A percentile compares a stretch with the other conserved stretches of the same genome.
These are phyloP conservation scores for Nipponacmea schrenckii DNA, from an alignment of 2,888 invertebrate genomes.

Conservation along the genomic window DNA sequence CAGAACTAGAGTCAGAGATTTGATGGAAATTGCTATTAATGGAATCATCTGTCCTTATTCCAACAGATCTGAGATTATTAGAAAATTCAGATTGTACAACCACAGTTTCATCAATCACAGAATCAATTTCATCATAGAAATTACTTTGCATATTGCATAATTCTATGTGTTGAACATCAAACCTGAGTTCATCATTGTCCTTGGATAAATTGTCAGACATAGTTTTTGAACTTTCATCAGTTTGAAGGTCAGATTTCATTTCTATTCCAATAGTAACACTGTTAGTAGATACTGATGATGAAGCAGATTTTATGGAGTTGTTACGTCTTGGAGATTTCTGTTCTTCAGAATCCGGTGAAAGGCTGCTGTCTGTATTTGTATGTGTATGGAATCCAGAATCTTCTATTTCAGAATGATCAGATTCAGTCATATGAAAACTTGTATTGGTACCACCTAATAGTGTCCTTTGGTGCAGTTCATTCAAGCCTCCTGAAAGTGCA, in stretches of 20 bases:
- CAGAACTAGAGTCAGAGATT: not conserved
- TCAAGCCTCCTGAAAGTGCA: too few species aligned
- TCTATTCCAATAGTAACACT: not conserved
- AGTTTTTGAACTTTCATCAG: not conserved
- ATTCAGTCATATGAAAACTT: not conserved
- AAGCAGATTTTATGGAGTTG: not conserved
- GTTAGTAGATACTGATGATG: not conserved
- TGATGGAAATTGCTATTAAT: not conserved
- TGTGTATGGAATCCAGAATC: constrained; percentile 7
- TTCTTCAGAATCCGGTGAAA: not conserved
- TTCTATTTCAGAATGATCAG: not conserved
- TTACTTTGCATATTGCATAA: not conserved
- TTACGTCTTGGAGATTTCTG: not conserved
- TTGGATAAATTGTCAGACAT: not conserved
- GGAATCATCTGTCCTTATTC: too few species aligned
- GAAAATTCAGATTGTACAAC: not conserved
- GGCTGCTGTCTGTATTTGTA: constrained; percentile 2
- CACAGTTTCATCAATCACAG: not conserved
- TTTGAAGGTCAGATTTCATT: not conserved
- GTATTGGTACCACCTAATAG: too few species aligned
- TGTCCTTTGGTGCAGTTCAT: too few species aligned
- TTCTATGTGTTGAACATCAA: not conserved
- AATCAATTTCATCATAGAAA: not conserved
- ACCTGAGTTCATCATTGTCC: not conserved
- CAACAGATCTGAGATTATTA: not conserved